These are phyloP conservation scores for Physocephala rufipes DNA, from an alignment of 2,888 invertebrate genomes.

Conservation along the genomic window DNA sequence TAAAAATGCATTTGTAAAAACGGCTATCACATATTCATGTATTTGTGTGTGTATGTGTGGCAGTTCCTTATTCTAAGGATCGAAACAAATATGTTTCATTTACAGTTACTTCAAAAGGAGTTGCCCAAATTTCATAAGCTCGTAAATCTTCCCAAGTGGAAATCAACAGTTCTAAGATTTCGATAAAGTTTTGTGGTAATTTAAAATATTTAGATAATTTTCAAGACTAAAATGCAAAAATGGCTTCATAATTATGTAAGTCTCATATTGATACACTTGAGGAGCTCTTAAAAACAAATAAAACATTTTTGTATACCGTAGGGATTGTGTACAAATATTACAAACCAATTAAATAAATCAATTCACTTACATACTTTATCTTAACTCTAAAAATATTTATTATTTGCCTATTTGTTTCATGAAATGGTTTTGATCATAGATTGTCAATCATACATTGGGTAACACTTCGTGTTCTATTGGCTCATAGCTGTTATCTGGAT, in stretches of 20 bases:
- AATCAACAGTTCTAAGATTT: not conserved
- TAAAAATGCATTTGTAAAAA: constrained; percentile 8
- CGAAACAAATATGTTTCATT: not conserved
- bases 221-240: no score
- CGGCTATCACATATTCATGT: not conserved
- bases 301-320: not conserved
- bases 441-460: not conserved
- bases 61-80: no score
- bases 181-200: not conserved
- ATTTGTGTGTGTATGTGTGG: no score
- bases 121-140: no score
- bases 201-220: no score
- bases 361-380: not conserved
- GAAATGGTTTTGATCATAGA: not conserved
- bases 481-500: not conserved
- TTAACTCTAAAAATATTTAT: not conserved
- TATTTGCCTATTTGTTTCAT: not conserved
- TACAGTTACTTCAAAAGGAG: no score
- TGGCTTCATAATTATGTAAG: no score
- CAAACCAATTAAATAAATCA: not conserved
- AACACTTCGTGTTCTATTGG: not conserved
- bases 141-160: no score
- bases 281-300: not conserved
- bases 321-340: not conserved
- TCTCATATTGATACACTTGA: no score